These are phyloP conservation scores for Ariopsis seemanni DNA, from an alignment of 2,113 vertebrate species.

Conservation along the genomic window DNA sequence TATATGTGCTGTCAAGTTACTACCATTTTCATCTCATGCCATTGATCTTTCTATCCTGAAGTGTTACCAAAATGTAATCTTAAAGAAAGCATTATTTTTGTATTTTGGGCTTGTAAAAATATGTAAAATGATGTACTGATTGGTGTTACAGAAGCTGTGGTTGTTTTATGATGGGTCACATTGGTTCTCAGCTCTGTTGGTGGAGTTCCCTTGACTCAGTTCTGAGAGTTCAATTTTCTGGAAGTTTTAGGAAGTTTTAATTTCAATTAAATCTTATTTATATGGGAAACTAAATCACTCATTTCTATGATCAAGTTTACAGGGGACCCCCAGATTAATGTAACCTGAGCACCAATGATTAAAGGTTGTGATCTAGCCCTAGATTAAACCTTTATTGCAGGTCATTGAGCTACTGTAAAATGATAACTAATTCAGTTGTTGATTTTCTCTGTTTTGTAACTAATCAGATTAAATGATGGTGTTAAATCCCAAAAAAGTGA, in stretches of 20 bases:
- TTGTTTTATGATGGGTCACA: constrained; percentile 64
- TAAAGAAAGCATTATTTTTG: constrained; percentile 78
- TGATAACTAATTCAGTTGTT: constrained; percentile 75
- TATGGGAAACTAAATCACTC: constrained; percentile 20
- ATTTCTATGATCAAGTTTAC: constrained; percentile 38
- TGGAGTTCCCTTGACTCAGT: constrained; percentile 54
- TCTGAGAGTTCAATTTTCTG: not conserved
- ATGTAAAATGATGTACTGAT: constrained; percentile 70
- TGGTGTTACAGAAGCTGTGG: constrained; percentile 62
- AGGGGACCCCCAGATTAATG: constrained; percentile 59
- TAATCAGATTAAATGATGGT: constrained; percentile 78
- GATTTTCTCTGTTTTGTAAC: constrained; percentile 81
- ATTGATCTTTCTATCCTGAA: constrained; percentile 69
- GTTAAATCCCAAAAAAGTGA: constrained; percentile 61
- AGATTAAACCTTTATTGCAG: constrained; percentile 64
- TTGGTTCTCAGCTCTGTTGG: constrained; percentile 66
- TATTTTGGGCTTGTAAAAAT: constrained; percentile 75
- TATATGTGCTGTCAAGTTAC: constrained; percentile 66
- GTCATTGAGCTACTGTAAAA: constrained; percentile 73
- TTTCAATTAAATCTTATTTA: constrained; percentile 22
- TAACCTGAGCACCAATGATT: constrained; percentile 60
- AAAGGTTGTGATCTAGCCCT: constrained; percentile 60
- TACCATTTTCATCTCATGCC: constrained; percentile 64
- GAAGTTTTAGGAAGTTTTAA: not conserved
- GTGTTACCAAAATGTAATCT: constrained; percentile 79